Percentiles rank a stretch among this genome's conserved stretches.
phyloP scores from a whole-genome alignment of 2,888 invertebrate genomes.

The Artemia sp. region DNA sequence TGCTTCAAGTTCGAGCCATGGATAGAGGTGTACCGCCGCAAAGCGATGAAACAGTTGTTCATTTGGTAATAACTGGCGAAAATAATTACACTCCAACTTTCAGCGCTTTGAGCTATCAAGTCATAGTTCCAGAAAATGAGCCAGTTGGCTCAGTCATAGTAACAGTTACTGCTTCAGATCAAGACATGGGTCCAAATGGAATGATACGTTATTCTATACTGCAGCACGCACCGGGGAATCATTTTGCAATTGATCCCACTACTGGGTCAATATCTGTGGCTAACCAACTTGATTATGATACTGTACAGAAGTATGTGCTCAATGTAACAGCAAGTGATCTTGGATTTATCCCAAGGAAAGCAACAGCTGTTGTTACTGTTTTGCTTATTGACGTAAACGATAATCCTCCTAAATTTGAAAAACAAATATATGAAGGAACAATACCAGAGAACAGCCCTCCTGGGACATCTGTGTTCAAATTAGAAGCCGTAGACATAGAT shows the following conservation, averaged over 20 bases:
- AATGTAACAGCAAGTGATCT: slow-evolving; percentile 74
- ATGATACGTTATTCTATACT: slow-evolving; percentile 66
- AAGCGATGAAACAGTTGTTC: slow-evolving; percentile 52
- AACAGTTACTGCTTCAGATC: slow-evolving; percentile 65
- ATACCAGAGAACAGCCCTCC: slow-evolving; percentile 64
- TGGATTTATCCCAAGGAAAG: slow-evolving; percentile 57
- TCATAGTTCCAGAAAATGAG: slow-evolving; percentile 78
- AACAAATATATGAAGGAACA: slow-evolving; percentile 53
- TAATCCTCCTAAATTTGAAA: slow-evolving; percentile 71
- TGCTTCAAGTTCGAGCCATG: slow-evolving; percentile 51
- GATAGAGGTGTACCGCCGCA: slow-evolving; percentile 78
- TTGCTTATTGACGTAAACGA: slow-evolving; percentile 83
- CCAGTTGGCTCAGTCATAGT: slow-evolving; percentile 66
- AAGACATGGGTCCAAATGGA: slow-evolving; percentile 75
- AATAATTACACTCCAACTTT: slow-evolving; percentile 65
- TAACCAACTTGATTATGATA: slow-evolving; percentile 68
- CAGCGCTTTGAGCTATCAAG: slow-evolving; percentile 65
- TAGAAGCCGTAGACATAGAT: slow-evolving; percentile 64
- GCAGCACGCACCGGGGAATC: slow-evolving; percentile 58
- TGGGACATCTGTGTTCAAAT: slow-evolving; percentile 53
- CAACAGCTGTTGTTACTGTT: slow-evolving; percentile 63
- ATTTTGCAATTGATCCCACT: slow-evolving; percentile 57
- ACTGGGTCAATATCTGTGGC: slow-evolving; percentile 63
- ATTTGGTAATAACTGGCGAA: slow-evolving; percentile 63
- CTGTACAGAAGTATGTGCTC: slow-evolving; percentile 59